A percentile compares a stretch with the other conserved stretches of the same genome.
Conservation (phyloP, 2,113 vertebrate genomes). For the Fulica atra region DNA sequence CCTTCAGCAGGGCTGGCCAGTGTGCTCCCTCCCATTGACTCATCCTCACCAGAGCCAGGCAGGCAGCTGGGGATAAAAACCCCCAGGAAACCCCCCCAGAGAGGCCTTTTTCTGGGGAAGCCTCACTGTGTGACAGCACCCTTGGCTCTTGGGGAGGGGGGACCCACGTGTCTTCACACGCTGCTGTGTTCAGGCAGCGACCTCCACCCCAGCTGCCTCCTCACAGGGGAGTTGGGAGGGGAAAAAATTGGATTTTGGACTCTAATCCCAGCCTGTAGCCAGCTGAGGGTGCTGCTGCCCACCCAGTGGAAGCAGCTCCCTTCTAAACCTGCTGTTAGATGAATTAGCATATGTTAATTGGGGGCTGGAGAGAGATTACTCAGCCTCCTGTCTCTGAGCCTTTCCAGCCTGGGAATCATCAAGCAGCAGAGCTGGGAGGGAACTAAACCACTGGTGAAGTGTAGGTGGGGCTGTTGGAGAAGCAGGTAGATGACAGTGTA, state of each 20-base stretch:
- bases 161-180: too few species aligned
- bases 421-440: not conserved
- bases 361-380: not conserved
- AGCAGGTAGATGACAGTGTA: not conserved
- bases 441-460: not conserved
- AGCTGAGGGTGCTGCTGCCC: not conserved
- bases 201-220: not conserved
- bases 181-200: too few species aligned
- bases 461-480: not conserved
- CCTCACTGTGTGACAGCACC: too few species aligned
- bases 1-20: not conserved
- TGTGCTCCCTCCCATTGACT: accelerated
- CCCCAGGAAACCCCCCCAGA: not conserved
- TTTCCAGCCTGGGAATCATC: not conserved
- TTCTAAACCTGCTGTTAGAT: not conserved
- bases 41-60: not conserved
- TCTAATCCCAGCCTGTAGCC: not conserved
- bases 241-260: not conserved
- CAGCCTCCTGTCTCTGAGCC: not conserved
- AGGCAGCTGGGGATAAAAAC: not conserved
- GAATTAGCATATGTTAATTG: not conserved
- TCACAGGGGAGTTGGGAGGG: not conserved
- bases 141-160: too few species aligned
- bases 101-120: not conserved
- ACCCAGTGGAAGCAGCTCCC: not conserved